Evolutionary conservation across 2,797 vertebrate genomes (phyloP), one percentile per base, ranked within the genome.

Genomic region (Bryconaethiops microstoma): DNA sequence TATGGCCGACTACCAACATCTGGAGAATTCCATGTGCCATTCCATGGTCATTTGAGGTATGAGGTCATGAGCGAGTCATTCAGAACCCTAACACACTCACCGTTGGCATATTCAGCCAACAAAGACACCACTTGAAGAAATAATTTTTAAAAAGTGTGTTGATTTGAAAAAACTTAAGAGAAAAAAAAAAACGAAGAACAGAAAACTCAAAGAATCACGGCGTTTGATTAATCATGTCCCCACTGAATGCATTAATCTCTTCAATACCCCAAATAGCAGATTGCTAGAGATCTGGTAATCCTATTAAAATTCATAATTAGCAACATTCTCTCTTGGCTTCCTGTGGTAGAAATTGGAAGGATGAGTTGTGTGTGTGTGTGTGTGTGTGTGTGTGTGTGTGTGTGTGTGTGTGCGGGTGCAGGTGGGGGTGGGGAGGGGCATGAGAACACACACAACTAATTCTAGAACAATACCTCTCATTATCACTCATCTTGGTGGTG

Each of bases 301-400:
- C 89, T 87, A 90, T 92, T 91, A 90, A 89, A 90, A 88, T 89
- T 80, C 84, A 89, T 90, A 90, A 92, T 93, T 90, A 86, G 87
- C 77, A 75, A 68, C 74, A 81, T 86, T 88, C 88, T 86, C 74
- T 83, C 80, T 82, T 79, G 74, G 81, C 88, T 74, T 88, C 83
- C 78, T 39, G 74, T 86, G 86, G 85, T 87, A 82, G 74, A 59
- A 74, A 87, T 86, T 85, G 77, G 71, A 69, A 82, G 76, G 65
- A 72, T 21, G 21, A n/a, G 23, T 12, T 16, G 52, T 25, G 55
- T 1, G 7, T 7, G 55, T 52, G 50, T 29, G 29, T 29, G 29
- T 29, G 29, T 29, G 29, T 29, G 42, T 45, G 42, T 45, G 6
- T 45, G 42, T 5, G 5, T 1, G 42, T 45, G 42, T n/a, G n/a